Evolutionary conservation across 1,140 invertebrate genomes (phyloP).

Genomic region (Drosophila funebris): DNA sequence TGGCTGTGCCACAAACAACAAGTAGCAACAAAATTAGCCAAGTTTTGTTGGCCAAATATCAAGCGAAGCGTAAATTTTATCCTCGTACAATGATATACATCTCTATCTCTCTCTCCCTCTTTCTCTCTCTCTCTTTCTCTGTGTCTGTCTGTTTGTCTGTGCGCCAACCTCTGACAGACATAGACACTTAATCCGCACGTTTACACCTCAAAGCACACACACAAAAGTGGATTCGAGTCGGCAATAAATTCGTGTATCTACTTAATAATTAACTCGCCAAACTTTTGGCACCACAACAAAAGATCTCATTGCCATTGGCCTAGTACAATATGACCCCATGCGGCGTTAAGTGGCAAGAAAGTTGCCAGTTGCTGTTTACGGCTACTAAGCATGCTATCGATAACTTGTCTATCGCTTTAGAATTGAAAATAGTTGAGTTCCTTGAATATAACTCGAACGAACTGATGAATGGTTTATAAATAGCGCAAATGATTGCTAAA

Average conservation of each 20-base stretch:
- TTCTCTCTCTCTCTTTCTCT: background rate
- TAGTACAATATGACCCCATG: slow-evolving; percentile 19
- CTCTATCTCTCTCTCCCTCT: background rate
- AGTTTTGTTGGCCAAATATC: slow-evolving; percentile 48
- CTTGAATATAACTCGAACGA: too few species aligned
- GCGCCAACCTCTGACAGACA: slow-evolving; percentile 47
- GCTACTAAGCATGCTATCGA: background rate
- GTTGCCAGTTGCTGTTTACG: background rate
- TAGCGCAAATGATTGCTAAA: too few species aligned
- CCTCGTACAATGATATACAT: slow-evolving; percentile 55
- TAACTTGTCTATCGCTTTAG: background rate
- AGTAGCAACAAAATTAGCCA: slow-evolving; percentile 60
- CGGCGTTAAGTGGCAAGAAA: background rate
- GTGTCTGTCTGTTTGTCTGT: background rate
- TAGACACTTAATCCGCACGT: slow-evolving; percentile 78
- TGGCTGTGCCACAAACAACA: background rate
- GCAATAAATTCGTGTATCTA: slow-evolving; percentile 77
- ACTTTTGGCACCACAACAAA: slow-evolving; percentile 14
- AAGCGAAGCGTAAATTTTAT: slow-evolving; percentile 54
- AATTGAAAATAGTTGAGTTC: background rate
- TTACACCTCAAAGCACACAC: slow-evolving; percentile 76
- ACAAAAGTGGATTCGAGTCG: slow-evolving; percentile 45
- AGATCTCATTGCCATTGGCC: background rate
- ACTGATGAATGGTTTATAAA: too few species aligned
- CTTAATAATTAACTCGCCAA: slow-evolving; percentile 75